phyloP scores from a whole-genome alignment of 2,888 invertebrate species.

The Parnassius mnemosyne region DNA sequence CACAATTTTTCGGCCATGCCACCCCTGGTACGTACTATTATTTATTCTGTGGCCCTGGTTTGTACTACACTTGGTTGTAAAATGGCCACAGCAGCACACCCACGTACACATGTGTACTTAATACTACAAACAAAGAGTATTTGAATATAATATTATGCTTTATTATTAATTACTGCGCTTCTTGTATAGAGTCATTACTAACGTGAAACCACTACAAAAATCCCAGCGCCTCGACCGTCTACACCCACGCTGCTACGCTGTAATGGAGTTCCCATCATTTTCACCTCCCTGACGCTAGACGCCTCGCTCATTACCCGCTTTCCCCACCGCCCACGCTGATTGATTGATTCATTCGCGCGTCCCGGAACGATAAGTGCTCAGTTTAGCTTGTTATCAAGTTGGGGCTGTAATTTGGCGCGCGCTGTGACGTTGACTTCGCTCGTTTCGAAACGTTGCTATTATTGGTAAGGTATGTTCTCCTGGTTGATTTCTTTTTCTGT shows the following conservation, averaged over 20 bases:
- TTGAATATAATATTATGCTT: too few species aligned
- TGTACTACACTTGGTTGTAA: too few species aligned
- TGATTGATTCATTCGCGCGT: slow-evolving; percentile 57
- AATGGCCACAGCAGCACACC: too few species aligned
- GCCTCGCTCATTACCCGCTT: slow-evolving; percentile 51
- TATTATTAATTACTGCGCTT: too few species aligned
- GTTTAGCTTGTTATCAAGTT: slow-evolving; percentile 59
- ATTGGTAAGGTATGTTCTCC: slow-evolving; percentile 11
- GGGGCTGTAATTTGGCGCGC: slow-evolving; percentile 30
- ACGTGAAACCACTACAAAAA: slow-evolving; percentile 27
- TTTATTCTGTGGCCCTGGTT: too few species aligned
- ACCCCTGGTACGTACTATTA: too few species aligned
- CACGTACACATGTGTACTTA: too few species aligned
- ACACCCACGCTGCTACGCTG: slow-evolving; percentile 27
- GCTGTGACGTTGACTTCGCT: slow-evolving; percentile 7
- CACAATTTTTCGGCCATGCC: too few species aligned
- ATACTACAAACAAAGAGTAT: too few species aligned
- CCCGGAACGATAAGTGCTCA: slow-evolving; percentile 59
- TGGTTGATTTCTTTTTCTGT: slow-evolving; percentile 5
- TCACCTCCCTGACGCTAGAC: slow-evolving; percentile 21
- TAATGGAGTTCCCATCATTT: slow-evolving; percentile 31
- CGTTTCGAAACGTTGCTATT: slow-evolving; percentile 1
- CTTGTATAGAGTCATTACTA: slow-evolving; percentile 18
- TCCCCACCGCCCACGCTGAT: slow-evolving; percentile 42
- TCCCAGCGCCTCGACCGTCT: slow-evolving; percentile 26